These are phyloP conservation scores for Adelphocoris suturalis DNA, from an alignment of 2,888 invertebrate genomes.

Conservation along the genomic window DNA sequence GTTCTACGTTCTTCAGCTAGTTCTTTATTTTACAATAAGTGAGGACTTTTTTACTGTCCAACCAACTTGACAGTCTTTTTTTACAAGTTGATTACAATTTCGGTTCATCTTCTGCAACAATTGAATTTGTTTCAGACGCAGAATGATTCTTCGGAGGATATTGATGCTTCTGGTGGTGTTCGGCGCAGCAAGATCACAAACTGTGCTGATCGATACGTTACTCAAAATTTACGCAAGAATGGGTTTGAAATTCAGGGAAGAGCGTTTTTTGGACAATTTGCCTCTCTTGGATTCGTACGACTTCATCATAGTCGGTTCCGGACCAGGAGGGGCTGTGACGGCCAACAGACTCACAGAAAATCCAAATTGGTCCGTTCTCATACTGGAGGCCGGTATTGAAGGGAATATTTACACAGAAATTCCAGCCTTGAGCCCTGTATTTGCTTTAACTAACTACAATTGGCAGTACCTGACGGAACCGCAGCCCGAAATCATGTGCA, in stretches of 20 bases:
- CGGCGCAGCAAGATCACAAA: no score
- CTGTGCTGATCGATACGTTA: conserved; percentile 36
- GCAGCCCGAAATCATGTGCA: conserved; percentile 80
- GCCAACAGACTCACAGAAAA: conserved; percentile 89
- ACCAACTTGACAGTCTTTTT: no score
- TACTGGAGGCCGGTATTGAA: conserved; percentile 89
- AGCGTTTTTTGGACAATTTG: conserved; percentile 75
- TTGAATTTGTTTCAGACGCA: no score
- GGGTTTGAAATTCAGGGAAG: conserved; percentile 75
- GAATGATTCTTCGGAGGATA: no score
- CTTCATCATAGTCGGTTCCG: conserved; percentile 83
- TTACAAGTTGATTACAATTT: no score
- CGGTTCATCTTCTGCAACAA: no score
- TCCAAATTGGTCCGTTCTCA: conserved; percentile 84
- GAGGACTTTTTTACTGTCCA: no score
- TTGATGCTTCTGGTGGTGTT: no score
- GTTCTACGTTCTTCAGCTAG: no score
- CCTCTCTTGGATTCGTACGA: conserved; percentile 80
- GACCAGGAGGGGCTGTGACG: conserved; percentile 82
- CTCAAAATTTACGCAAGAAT: conserved; percentile 70
- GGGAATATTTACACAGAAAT: conserved; percentile 89
- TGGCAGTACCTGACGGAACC: conserved; percentile 88
- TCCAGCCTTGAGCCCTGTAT: conserved; percentile 85
- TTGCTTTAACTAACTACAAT: conserved; percentile 83
- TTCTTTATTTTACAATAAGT: no score